These are phyloP conservation scores for Pseudonaja textilis DNA, from an alignment of 2,113 vertebrate species.

Conservation along the genomic window DNA sequence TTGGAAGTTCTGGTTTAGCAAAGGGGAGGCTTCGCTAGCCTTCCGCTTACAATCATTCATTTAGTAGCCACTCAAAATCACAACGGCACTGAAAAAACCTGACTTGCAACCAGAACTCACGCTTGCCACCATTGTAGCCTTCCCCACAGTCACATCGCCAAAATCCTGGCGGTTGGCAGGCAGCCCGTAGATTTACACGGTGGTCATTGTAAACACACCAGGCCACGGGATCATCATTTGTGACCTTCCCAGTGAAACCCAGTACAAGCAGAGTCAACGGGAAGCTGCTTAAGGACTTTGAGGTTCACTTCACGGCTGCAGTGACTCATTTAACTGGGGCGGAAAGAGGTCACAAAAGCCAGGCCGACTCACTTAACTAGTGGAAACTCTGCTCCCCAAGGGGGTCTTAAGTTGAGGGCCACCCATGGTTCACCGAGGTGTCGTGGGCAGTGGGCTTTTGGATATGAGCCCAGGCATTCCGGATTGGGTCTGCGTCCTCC, in stretches of 20 bases:
- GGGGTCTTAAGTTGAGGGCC: not conserved
- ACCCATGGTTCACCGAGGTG: not conserved
- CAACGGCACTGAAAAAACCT: not conserved
- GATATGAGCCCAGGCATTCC: no score
- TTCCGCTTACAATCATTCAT: not conserved
- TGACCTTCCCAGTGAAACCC: not conserved
- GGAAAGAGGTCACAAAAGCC: no score
- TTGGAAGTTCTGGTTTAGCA: not conserved
- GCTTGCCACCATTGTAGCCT: not conserved
- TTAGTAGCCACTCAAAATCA: not conserved
- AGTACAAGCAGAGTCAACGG: not conserved
- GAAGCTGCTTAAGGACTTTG: not conserved
- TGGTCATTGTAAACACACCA: not conserved
- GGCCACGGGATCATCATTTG: no score
- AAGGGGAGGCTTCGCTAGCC: no score
- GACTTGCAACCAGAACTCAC: not conserved
- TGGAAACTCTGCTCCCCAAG: not conserved
- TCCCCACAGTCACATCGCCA: no score
- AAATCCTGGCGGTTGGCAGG: not conserved
- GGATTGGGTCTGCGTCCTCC: not conserved
- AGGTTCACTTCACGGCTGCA: not conserved
- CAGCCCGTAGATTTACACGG: not conserved
- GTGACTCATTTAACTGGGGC: no score
- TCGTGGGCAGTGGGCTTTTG: not conserved
- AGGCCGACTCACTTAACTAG: no score